phyloP scores from a whole-genome alignment of 2,888 invertebrate species.

The Brachypalpus laphriformis region DNA sequence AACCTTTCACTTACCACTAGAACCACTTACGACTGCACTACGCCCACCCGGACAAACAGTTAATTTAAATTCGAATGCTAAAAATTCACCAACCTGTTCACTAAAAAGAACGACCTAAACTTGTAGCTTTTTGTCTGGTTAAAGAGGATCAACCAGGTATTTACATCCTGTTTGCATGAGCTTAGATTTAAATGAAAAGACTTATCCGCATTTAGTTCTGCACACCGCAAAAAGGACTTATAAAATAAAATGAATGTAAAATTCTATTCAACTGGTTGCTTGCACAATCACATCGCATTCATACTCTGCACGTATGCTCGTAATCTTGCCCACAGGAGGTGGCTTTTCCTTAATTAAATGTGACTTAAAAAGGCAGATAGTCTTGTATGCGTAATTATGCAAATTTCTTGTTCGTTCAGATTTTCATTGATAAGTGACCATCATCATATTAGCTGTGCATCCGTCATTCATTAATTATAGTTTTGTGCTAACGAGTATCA shows the following conservation, averaged over 20 bases:
- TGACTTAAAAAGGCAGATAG: not conserved
- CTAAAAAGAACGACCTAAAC: too few species aligned
- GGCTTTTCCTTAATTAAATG: not conserved
- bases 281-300: not conserved
- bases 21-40: too few species aligned
- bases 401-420: constrained; percentile 21
- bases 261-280: not conserved
- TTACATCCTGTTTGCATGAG: not conserved
- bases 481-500: constrained; percentile 34
- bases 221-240: not conserved
- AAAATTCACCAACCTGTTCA: too few species aligned
- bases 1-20: too few species aligned
- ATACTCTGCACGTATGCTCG: not conserved
- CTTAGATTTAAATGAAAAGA: not conserved
- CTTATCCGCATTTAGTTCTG: not conserved
- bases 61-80: not conserved
- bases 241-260: not conserved
- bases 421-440: constrained; percentile 30
- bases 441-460: constrained; percentile 21
- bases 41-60: too few species aligned
- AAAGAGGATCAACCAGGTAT: not conserved
- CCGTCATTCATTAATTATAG: constrained; percentile 51
- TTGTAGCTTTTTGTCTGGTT: not conserved
- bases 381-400: not conserved
- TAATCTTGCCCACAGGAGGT: not conserved